Conservation (phyloP, 2,888 invertebrate species). For the Caenorhabditis panamensis region DNA sequence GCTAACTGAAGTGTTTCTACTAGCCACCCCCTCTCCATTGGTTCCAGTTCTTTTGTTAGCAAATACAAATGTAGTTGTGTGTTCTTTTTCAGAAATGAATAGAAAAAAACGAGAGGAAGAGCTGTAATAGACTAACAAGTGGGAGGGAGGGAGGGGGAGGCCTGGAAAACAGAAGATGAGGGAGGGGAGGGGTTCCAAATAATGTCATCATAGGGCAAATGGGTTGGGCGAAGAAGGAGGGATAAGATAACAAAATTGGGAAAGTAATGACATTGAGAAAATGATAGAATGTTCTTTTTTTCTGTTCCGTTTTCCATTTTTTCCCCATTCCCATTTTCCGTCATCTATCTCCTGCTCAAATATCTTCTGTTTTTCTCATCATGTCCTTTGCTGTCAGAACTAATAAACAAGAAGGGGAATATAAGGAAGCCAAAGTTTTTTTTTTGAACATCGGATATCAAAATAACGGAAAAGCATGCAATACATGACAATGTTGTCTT, state of each 20-base stretch:
- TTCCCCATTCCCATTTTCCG: too few relatives aligned
- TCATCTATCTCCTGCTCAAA: too few relatives aligned
- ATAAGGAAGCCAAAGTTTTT: not conserved
- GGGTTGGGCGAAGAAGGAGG: not conserved
- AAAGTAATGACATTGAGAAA: not conserved
- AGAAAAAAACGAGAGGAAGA: not conserved
- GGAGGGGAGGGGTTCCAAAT: constrained; percentile 6
- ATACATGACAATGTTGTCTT: too few relatives aligned
- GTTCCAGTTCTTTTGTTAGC: too few relatives aligned
- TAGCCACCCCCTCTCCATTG: too few relatives aligned
- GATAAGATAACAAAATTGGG: not conserved
- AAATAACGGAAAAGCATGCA: not conserved
- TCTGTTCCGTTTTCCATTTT: not conserved
- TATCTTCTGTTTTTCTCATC: too few relatives aligned
- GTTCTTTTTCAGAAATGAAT: not conserved
- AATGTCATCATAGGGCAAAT: constrained; percentile 20
- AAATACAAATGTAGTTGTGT: too few relatives aligned
- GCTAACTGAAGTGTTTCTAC: not conserved
- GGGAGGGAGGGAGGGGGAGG: not conserved
- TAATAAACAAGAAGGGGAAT: not conserved
- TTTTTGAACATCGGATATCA: not conserved
- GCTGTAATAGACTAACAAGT: constrained; percentile 16
- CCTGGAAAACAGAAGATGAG: not conserved
- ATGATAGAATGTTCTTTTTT: not conserved
- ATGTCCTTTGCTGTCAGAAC: too few relatives aligned